phyloP scores from a whole-genome alignment of 2,888 invertebrate species.

The Melanostoma scalare region DNA sequence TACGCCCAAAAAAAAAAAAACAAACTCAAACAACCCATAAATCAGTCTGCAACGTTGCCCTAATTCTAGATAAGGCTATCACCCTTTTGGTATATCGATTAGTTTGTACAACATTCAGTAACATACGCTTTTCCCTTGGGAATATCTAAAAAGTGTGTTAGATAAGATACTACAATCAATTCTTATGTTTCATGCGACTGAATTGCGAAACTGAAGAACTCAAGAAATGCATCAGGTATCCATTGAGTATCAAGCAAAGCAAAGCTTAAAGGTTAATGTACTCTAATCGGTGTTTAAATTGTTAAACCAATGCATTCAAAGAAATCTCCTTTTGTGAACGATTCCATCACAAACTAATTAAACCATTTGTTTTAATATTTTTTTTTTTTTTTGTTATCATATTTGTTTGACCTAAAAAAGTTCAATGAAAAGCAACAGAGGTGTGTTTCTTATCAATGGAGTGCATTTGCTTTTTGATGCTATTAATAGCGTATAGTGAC shows the following conservation, averaged over 20 bases:
- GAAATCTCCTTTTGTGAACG: too few relatives aligned
- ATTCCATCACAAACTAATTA: too few relatives aligned
- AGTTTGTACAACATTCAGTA: too few relatives aligned
- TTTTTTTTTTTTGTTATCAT: conserved; percentile 40
- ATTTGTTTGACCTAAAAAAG: conserved; percentile 52
- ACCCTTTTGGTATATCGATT: conserved; percentile 22
- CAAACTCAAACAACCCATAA: background rate
- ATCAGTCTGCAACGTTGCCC: conserved; percentile 21
- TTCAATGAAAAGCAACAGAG: conserved; percentile 13
- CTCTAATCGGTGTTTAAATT: background rate
- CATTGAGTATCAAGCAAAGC: background rate
- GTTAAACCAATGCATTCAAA: too few relatives aligned
- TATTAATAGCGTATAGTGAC: too few relatives aligned
- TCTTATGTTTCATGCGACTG: too few relatives aligned
- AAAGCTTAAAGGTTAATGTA: background rate
- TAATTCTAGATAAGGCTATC: conserved; percentile 30
- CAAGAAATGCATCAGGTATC: too few relatives aligned
- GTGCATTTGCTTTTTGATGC: conserved; percentile 16
- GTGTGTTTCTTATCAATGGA: conserved; percentile 22
- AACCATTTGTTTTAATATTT: background rate
- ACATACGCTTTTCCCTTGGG: too few relatives aligned
- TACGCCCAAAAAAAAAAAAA: conserved; percentile 1
- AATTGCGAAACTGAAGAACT: conserved; percentile 36
- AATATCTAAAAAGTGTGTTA: too few relatives aligned
- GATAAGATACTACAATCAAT: too few relatives aligned